phyloP scores from a whole-genome alignment of 2,797 vertebrate genomes.

The Chelmon rostratus region DNA sequence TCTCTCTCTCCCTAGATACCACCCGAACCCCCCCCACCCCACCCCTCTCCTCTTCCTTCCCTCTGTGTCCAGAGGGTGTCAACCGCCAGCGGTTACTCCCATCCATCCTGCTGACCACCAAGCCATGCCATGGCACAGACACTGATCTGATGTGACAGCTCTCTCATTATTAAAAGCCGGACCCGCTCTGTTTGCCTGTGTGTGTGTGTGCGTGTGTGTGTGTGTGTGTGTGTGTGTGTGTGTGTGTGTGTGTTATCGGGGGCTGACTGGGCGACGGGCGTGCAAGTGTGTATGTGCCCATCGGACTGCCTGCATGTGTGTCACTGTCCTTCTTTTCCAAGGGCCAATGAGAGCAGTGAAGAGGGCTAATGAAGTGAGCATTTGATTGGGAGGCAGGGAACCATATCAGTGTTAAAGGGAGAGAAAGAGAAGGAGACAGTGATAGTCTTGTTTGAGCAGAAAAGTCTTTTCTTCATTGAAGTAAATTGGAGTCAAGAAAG shows the following conservation, averaged over 20 bases:
- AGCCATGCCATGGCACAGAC: constrained; percentile 67
- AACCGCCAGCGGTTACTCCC: constrained; percentile 68
- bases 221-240: constrained; percentile 28
- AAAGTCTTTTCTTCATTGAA: constrained; percentile 38
- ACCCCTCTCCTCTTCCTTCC: constrained; percentile 34
- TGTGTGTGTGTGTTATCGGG: constrained; percentile 31
- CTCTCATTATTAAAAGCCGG: constrained; percentile 87
- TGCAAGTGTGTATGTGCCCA: constrained; percentile 22
- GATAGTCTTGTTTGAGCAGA: constrained; percentile 59
- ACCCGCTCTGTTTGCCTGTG: constrained; percentile 58
- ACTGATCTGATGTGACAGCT: constrained; percentile 83
- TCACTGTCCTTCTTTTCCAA: constrained; percentile 63
- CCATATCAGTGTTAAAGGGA: constrained; percentile 58
- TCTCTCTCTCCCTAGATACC: constrained; percentile 22
- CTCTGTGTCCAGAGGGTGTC: constrained; percentile 69
- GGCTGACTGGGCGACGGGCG: constrained; percentile 28
- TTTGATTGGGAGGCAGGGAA: constrained; percentile 75
- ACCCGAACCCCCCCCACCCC: not conserved
- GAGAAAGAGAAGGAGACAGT: constrained; percentile 42
- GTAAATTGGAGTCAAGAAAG: constrained; percentile 37
- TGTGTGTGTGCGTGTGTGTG: constrained; percentile 28
- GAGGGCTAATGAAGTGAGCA: constrained; percentile 76
- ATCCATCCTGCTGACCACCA: constrained; percentile 82
- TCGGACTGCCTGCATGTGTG: constrained; percentile 40
- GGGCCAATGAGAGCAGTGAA: constrained; percentile 65